Evolutionary conservation across 2,888 invertebrate genomes (phyloP).

Genomic region (Morpho deidamia): DNA sequence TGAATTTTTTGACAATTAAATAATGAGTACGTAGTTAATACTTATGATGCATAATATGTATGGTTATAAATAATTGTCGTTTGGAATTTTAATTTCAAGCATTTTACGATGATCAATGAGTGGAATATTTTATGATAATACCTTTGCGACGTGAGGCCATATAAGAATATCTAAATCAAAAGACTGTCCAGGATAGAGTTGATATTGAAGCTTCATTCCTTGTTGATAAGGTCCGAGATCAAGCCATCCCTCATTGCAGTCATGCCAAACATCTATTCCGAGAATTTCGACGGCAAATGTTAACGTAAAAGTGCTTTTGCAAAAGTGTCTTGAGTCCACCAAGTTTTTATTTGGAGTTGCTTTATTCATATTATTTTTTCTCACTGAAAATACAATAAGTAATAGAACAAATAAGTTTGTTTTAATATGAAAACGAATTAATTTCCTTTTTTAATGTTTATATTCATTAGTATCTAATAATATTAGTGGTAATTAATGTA

Average conservation of each 20-base stretch:
- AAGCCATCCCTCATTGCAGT: slow-evolving; percentile 50
- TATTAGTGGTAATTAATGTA: too few relatives aligned
- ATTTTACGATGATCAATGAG: too few relatives aligned
- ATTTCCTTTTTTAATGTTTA: too few relatives aligned
- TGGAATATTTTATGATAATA: slow-evolving; percentile 21
- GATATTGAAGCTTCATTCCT: slow-evolving; percentile 53
- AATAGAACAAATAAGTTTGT: too few relatives aligned
- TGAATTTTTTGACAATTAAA: too few relatives aligned
- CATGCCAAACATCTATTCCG: slow-evolving; percentile 53
- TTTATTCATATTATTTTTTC: slow-evolving; percentile 25
- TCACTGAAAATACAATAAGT: too few relatives aligned
- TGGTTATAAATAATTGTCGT: too few relatives aligned
- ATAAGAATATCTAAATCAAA: slow-evolving; percentile 55
- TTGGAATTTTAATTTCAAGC: too few relatives aligned
- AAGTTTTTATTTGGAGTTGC: slow-evolving; percentile 14
- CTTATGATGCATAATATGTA: too few relatives aligned
- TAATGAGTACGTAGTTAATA: too few relatives aligned
- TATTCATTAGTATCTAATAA: too few relatives aligned
- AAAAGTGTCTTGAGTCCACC: slow-evolving; percentile 14
- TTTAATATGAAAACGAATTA: too few relatives aligned
- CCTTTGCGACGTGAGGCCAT: slow-evolving; percentile 64
- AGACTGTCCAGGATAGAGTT: slow-evolving; percentile 47
- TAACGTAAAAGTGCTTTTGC: slow-evolving; percentile 41
- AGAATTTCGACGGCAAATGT: slow-evolving; percentile 60
- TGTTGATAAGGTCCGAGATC: slow-evolving; percentile 45